Evolutionary conservation across 2,888 invertebrate species (phyloP).

Genomic region (Trissonchulus sp.): DNA sequence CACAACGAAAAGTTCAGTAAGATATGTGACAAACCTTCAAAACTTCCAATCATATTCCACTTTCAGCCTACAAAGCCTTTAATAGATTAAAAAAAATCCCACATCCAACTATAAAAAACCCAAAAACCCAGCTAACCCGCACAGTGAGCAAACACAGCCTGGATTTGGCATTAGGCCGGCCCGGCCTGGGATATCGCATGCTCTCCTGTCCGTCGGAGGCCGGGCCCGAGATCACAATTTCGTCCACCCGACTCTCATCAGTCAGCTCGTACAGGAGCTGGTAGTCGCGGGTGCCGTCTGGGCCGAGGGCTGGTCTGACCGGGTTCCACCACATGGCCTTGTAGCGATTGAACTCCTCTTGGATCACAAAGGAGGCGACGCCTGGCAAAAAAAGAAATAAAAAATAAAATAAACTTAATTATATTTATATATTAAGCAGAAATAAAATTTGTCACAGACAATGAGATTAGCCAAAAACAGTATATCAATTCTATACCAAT

Average conservation of each 20-base stretch:
- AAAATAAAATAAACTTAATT: not conserved
- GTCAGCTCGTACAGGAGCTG: slow-evolving; percentile 17
- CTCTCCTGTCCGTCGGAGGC: slow-evolving; percentile 27
- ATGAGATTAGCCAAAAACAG: no score
- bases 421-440: no score
- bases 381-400: slow-evolving; percentile 58
- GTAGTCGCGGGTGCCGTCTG: no score
- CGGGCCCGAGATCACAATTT: slow-evolving; percentile 33
- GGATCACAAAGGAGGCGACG: slow-evolving; percentile 94
- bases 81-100: no score
- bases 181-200: slow-evolving; percentile 43
- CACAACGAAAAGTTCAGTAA: no score
- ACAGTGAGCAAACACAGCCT: slow-evolving; percentile 40
- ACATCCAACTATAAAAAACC: no score
- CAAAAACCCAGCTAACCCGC: no score
- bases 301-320: slow-evolving; percentile 64
- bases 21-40: no score
- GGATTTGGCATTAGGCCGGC: slow-evolving; percentile 41
- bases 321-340: slow-evolving; percentile 99
- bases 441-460: no score
- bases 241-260: not conserved
- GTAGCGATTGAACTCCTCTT: slow-evolving; percentile 93
- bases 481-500: no score
- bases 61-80: no score
- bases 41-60: no score